A percentile compares a stretch with the other conserved stretches of the same genome.
phyloP scores from a whole-genome alignment of 2,113 vertebrate genomes.

The Ciconia stormi region DNA sequence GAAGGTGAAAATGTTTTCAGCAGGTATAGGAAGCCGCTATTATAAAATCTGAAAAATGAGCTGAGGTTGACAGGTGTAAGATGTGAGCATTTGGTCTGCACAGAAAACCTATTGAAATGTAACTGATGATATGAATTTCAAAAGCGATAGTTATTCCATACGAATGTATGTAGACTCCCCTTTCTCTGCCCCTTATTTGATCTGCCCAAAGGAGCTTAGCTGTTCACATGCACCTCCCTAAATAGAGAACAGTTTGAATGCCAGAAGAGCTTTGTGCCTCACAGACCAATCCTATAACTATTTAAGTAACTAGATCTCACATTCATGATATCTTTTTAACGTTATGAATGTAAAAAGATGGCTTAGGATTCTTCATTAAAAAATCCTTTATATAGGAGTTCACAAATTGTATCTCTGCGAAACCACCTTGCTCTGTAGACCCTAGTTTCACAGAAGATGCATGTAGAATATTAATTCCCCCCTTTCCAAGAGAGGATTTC shows the following conservation, averaged over 20 bases:
- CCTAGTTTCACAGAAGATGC: not conserved
- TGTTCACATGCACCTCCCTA: not conserved
- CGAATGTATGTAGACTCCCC: not conserved
- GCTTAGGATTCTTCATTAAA: not conserved
- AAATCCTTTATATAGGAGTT: not conserved
- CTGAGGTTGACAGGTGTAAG: not conserved
- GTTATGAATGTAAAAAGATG: not conserved
- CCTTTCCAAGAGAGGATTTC: constrained; percentile 5
- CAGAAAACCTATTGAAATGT: not conserved
- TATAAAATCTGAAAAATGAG: not conserved
- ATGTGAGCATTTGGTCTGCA: not conserved
- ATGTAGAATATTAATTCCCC: constrained; percentile 3
- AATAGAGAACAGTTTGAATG: not conserved
- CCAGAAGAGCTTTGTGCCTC: not conserved
- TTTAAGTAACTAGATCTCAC: not conserved
- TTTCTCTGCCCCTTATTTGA: not conserved
- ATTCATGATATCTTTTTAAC: not conserved
- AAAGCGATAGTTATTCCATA: not conserved
- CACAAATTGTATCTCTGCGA: not conserved
- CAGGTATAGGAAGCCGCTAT: not conserved
- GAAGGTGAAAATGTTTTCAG: not conserved
- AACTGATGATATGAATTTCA: not conserved
- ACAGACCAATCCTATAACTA: not conserved
- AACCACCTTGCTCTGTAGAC: not conserved
- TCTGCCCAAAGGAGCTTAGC: not conserved